Conservation (phyloP, 2,797 vertebrate species). For the Pangasius mekongensis region DNA sequence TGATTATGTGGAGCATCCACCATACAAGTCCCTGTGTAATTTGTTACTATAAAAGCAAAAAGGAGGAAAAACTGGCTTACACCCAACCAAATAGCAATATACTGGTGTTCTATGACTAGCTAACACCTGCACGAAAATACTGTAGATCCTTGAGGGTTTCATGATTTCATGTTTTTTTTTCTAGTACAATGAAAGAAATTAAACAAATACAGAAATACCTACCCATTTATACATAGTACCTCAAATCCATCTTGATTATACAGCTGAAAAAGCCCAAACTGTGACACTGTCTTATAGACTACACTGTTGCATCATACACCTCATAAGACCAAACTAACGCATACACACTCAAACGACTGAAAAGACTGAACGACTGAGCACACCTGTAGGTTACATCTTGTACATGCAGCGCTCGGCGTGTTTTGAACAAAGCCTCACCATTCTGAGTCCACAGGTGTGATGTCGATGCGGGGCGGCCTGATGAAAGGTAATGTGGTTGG, state of each 20-base stretch:
- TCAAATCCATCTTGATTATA: not conserved
- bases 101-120: not conserved
- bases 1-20: not conserved
- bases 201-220: not conserved
- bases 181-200: not conserved
- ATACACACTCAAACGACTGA: not conserved
- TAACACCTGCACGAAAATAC: not conserved
- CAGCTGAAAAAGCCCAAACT: not conserved
- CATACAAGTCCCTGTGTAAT: not conserved
- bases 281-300: not conserved
- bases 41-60: not conserved
- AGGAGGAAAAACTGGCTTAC: not conserved
- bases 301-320: not conserved
- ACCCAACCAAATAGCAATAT: not conserved
- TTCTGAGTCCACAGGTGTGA: slow-evolving; percentile 89
- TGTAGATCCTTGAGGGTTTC: not conserved
- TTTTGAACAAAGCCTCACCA: slow-evolving; percentile 75
- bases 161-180: not conserved
- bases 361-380: not conserved
- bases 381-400: not conserved
- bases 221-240: too few species aligned
- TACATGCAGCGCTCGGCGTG: not conserved
- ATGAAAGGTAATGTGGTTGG: slow-evolving; percentile 89
- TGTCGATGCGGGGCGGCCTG: slow-evolving; percentile 88
- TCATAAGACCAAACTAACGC: not conserved